Evolutionary conservation across 2,113 vertebrate species (phyloP).

Genomic region (Sclerurus mexicanus): DNA sequence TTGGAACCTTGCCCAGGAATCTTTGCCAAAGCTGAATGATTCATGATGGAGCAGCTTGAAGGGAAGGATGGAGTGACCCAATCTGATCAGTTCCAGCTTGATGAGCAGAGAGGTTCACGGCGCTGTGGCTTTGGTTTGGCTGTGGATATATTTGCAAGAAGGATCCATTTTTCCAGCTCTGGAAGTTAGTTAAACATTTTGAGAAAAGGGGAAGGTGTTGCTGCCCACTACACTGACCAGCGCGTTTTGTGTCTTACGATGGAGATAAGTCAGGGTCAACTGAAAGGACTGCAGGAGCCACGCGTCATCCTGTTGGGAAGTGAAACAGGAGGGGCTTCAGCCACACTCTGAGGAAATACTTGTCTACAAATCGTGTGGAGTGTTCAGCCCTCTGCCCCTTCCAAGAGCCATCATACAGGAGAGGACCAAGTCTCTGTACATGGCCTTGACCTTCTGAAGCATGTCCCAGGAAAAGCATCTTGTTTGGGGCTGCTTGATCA

Average conservation of each 20-base stretch:
- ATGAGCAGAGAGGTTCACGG: neutral
- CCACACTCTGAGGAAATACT: neutral
- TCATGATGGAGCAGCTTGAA: neutral
- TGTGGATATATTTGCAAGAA: neutral
- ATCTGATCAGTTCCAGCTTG: neutral
- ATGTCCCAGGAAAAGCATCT: neutral
- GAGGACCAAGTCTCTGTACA: neutral
- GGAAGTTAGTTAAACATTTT: neutral
- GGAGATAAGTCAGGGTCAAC: neutral
- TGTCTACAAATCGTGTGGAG: neutral
- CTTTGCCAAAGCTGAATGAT: neutral
- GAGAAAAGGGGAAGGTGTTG: neutral
- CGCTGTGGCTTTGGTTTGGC: neutral
- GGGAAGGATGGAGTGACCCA: neutral
- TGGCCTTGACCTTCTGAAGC: neutral
- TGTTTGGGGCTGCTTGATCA: neutral
- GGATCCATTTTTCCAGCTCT: neutral
- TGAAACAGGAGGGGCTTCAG: neutral
- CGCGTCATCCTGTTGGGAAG: neutral
- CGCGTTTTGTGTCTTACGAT: rapidly evolving
- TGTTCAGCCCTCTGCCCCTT: neutral
- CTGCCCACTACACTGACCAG: neutral
- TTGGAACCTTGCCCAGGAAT: neutral
- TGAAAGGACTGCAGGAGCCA: neutral
- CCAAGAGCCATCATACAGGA: neutral